Evolutionary conservation across 2,888 invertebrate species (phyloP), one percentile per base, ranked within the genome.

Genomic region (Portevinia maculata): DNA sequence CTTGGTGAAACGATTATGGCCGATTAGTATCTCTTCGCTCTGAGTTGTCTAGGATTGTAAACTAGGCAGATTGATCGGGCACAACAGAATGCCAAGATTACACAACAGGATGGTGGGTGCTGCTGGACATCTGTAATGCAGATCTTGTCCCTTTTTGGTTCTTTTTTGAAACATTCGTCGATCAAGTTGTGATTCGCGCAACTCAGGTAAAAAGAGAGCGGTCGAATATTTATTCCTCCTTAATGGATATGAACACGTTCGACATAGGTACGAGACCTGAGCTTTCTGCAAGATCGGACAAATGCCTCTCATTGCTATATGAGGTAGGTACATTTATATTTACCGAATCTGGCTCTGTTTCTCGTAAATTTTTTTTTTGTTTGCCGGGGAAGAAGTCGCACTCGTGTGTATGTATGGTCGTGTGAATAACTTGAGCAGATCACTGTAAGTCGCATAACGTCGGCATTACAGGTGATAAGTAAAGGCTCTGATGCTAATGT

Each of bases 401-500:
- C 67, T 76, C 83, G 83, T 78, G 78, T 67, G 83, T 65, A 64
- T 76, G 48, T 55, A 50, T 62, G 71, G 83, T 83, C 84, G 84
- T 79, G 84, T 79, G 79, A 79, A 84, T 84, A 79, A 74, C 69
- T 84, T 69, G 79, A 84, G 79, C 79, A 84, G 69, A 84, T 84
- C 78, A 74, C 78, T 84, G 73, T 84, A 74, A 75, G 75, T 75
- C 79, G 75, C 76, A 78, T 69, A 71, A 78, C 86, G 87, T 87
- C 88, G 88, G 88, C 88, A 88, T 87, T 86, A 86, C 87, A 88
- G 87, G 87, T 87, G 87, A 88, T 88, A 88, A 88, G 88, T 87
- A 88, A 88, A 88, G 87, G 87, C 87, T 88, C 88, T 89, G 90
- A 87, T 88, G 87, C 88, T 90, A 90, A 90, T 90, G 89, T 90